Evolutionary conservation across 2,888 invertebrate genomes (phyloP), one percentile per base, ranked within the genome.

Genomic region (Mechanitis mazaeus): DNA sequence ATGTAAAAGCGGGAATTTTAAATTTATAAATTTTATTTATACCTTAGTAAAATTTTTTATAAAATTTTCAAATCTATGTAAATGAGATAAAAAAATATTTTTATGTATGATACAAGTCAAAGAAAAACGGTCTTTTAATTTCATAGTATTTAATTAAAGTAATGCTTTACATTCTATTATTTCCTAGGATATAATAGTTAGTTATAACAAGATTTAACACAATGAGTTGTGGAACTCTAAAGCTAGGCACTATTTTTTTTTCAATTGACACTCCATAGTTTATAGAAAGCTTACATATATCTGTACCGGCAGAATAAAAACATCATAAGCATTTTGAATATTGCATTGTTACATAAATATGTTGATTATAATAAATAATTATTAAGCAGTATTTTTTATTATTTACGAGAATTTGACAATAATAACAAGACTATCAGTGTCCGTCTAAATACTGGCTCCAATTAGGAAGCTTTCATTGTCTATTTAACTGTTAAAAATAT

Each of bases 161-260:
- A 76, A 69, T 75, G 76, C 76, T 74, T 78, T 77, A 75, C 67
- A 71, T 70, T 74, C 75, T 77, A 77, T 73, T 73, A 65, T 63
- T 65, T 60, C 55, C 54, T 61, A 61, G 59, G 60, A 67, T 64
- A 55, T 58, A 64, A 56, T 65, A 58, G 45, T 64, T 63, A 60
- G 20, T 35, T 60, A 55, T 59, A 62, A 61, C 56, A 64, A 58
- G 57, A 55, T 66, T 62, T 45, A 47, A 61, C 61, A 75, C 76
- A 77, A 82, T 80, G 79, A 83, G 79, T 78, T 77, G 78, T 73
- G 71, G 71, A 72, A 78, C 66, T 75, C 79, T 84, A 87, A 31
- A 74, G 74, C 87, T 89, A 90, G 89, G 89, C 89, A 89, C 89
- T 87, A 87, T 85, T 69, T 81, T 77, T 20, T 81, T 75, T 81